Evolutionary conservation across 2,888 invertebrate genomes (phyloP), one percentile per base, ranked within the genome.

Genomic region (Melangyna quadrimaculata): DNA sequence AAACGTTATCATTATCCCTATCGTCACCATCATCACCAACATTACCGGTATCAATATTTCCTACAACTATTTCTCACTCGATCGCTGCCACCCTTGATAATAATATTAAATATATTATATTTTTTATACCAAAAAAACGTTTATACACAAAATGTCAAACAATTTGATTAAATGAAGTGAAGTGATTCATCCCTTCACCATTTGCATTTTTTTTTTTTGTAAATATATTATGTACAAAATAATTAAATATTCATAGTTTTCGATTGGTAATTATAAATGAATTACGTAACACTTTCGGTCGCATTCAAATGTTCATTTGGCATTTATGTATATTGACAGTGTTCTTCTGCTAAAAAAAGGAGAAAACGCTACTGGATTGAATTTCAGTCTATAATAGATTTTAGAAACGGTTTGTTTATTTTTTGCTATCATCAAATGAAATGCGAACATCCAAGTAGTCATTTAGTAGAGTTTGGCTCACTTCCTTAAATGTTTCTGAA

Each of bases 81-180:
- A 61, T 72, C 53, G 71, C 75, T 80, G 72, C 80, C 75, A 77
- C 72, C 61, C 40, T 55, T 59, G 22, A 79, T 79, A 74, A 65
- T 74, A 61, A 48, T 84, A 37, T 77, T 61, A 67, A 80, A 17
- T 57, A 24, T 75, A 24, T 57, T n/a, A 27, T 74, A 17, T 73
- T 67, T 74, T 74, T 65, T 71, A 67, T 71, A 61, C 79, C 43
- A 67, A 35, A 65, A n/a, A 27, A 59, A 40, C 40, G 17, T 43
- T 35, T 27, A 57, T 57, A 53, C 65, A 35, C 67, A 59, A 67
- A 75, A 59, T 51, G 12, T 8, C 35, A 53, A 48, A 12, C 12
- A 48, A 48, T 4, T 22, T 48, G 27, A 61, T 40, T 40, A 57
- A 40, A 61, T 27, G 17, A 27, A 27, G 27, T 17, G 14, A 43